These are phyloP conservation scores for Andrena chrysosceles DNA, from an alignment of 2,888 invertebrate species.

Conservation along the genomic window DNA sequence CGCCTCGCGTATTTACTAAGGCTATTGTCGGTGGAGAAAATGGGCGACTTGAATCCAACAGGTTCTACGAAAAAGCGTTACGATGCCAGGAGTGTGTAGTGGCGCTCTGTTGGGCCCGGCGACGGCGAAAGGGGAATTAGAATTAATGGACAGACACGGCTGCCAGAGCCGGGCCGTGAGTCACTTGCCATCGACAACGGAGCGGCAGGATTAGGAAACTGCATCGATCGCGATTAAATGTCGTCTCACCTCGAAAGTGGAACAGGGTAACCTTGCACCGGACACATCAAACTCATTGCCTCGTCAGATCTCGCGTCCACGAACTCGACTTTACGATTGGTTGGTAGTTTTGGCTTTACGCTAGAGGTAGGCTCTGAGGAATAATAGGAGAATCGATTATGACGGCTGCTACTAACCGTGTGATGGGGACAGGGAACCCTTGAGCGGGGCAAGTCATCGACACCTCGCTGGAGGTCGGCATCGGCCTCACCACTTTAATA, in stretches of 20 bases:
- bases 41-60: slow-evolving; percentile 89
- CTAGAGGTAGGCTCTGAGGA: slow-evolving; percentile 81
- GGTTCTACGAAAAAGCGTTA: slow-evolving; percentile 86
- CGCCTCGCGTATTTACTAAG: slow-evolving; percentile 87
- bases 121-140: slow-evolving; percentile 17
- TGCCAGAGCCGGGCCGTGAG: slow-evolving; percentile 26
- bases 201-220: slow-evolving; percentile 31
- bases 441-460: slow-evolving; percentile 86
- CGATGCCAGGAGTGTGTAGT: not conserved
- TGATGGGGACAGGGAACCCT: slow-evolving; percentile 86
- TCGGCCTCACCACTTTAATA: slow-evolving; percentile 83
- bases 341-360: slow-evolving; percentile 80
- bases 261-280: slow-evolving; percentile 92
- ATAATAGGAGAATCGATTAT: slow-evolving; percentile 47
- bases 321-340: slow-evolving; percentile 83
- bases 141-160: slow-evolving; percentile 37
- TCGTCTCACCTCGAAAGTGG: slow-evolving; percentile 81
- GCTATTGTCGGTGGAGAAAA: slow-evolving; percentile 88
- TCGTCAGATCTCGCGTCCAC: slow-evolving; percentile 74
- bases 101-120: not conserved
- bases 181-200: slow-evolving; percentile 32
- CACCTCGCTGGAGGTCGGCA: slow-evolving; percentile 80
- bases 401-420: slow-evolving; percentile 78
- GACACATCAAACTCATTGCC: slow-evolving; percentile 87
- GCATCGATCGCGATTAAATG: slow-evolving; percentile 51